A percentile compares a stretch with the other conserved stretches of the same genome.
Evolutionary conservation across 2,888 invertebrate species (phyloP).

Genomic region (Rugalucina vietnamica): DNA sequence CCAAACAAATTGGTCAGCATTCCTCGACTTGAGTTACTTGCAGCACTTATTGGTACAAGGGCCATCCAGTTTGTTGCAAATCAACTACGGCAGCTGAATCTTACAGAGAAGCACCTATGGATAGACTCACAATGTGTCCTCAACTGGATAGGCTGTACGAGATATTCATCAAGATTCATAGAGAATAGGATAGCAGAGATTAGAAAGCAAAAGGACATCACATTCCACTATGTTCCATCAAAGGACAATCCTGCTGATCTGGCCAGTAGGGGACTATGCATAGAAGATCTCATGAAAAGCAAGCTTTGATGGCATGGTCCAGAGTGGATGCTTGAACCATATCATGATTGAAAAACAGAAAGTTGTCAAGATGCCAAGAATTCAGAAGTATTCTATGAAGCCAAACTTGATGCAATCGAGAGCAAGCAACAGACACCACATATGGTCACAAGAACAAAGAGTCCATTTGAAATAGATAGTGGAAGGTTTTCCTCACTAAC

Average conservation of each 20-base stretch:
- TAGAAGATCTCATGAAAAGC: neutral
- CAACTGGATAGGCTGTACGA: neutral
- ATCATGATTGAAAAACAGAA: neutral
- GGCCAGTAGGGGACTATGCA: neutral
- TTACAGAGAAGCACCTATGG: too few relatives aligned
- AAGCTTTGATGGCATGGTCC: slow-evolving; percentile 8
- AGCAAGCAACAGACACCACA: neutral
- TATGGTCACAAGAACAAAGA: neutral
- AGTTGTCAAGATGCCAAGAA: neutral
- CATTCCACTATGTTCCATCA: neutral
- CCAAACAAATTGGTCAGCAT: too few relatives aligned
- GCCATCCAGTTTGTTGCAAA: too few relatives aligned
- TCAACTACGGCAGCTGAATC: too few relatives aligned
- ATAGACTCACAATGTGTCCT: too few relatives aligned
- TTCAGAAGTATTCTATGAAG: neutral
- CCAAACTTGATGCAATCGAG: neutral
- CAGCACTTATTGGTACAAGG: too few relatives aligned
- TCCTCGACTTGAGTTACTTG: too few relatives aligned
- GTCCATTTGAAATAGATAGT: slow-evolving; percentile 24
- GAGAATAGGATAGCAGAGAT: neutral
- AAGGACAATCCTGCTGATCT: neutral
- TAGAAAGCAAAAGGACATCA: neutral
- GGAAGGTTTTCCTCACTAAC: slow-evolving; percentile 16
- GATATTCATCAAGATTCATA: neutral
- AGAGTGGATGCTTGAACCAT: neutral